A percentile compares a stretch with the other conserved stretches of the same genome.
Evolutionary conservation across 2,113 vertebrate species (phyloP).

Genomic region (Ceyx melanurus): DNA sequence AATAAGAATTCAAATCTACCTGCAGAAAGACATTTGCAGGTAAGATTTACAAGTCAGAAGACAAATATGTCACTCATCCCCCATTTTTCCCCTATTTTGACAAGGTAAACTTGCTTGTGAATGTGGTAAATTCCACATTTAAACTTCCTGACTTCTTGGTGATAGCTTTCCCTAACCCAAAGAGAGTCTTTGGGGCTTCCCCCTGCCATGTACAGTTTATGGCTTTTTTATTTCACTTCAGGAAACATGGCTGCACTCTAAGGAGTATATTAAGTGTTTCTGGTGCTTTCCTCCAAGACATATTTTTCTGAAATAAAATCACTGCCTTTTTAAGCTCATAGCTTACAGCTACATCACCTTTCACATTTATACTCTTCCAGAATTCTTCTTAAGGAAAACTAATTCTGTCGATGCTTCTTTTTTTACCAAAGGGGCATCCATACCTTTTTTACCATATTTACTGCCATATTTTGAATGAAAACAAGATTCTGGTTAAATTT

Average conservation of each 20-base stretch:
- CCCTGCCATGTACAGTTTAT: accelerated
- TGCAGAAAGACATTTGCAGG: not conserved
- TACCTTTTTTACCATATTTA: not conserved
- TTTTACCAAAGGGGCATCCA: not conserved
- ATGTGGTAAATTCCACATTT: not conserved
- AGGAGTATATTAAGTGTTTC: not conserved
- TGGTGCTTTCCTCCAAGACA: not conserved
- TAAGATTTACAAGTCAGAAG: not conserved
- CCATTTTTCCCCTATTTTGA: not conserved
- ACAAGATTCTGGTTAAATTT: not conserved
- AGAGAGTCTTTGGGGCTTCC: not conserved
- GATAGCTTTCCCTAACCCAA: not conserved
- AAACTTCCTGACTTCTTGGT: not conserved
- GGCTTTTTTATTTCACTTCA: not conserved
- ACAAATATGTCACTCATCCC: not conserved
- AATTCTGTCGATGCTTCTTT: not conserved
- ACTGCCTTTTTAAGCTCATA: not conserved
- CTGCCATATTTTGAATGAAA: not conserved
- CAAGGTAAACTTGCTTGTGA: not conserved
- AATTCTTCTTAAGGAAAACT: not conserved
- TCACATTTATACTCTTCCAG: not conserved
- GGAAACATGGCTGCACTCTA: not conserved
- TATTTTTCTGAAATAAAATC: not conserved
- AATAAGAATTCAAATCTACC: not conserved
- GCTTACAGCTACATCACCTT: not conserved